phyloP scores from a whole-genome alignment of 2,797 vertebrate species.

The Malacoraja senta region DNA sequence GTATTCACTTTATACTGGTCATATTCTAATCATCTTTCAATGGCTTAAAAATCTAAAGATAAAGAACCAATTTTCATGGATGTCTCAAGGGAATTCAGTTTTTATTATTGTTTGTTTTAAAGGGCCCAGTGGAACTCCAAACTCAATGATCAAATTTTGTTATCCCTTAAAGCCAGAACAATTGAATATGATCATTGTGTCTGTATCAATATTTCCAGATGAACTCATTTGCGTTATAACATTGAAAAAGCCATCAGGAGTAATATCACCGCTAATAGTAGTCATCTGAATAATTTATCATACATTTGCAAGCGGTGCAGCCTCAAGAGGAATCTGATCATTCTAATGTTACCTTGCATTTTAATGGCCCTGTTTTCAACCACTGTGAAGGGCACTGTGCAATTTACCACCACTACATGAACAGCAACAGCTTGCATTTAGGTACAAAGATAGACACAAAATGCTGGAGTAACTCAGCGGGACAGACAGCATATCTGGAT shows the following conservation, averaged over 20 bases:
- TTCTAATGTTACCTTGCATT: background rate
- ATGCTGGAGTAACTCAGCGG: too few relatives aligned
- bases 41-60: conserved; percentile 2
- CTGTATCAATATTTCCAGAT: conserved; percentile 3
- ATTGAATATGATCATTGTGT: background rate
- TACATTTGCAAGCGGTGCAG: background rate
- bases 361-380: background rate
- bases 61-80: background rate
- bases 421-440: too few relatives aligned
- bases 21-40: background rate
- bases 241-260: background rate
- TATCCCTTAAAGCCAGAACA: conserved; percentile 13
- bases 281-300: background rate
- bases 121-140: background rate
- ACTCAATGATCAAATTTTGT: background rate
- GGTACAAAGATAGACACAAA: too few relatives aligned
- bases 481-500: too few relatives aligned
- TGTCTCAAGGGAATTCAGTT: background rate
- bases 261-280: background rate
- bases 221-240: background rate
- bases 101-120: conserved; percentile 3
- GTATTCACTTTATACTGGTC: background rate
- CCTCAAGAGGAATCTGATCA: background rate
- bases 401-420: background rate
- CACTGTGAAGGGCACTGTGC: background rate